These are phyloP conservation scores for Campylorhamphus procurvoides DNA, from an alignment of 2,113 vertebrate species.

Conservation along the genomic window DNA sequence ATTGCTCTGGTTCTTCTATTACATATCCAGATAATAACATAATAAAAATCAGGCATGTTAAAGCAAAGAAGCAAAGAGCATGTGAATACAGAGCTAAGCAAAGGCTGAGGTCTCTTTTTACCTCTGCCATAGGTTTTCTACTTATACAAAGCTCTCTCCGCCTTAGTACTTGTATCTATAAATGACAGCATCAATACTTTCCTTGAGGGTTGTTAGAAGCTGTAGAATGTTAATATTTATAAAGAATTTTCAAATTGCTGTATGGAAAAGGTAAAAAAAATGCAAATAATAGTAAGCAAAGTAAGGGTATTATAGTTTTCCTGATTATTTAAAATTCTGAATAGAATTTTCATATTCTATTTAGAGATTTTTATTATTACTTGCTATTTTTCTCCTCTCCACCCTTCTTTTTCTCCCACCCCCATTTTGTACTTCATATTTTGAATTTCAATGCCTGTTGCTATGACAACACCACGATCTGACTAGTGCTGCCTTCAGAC, in stretches of 20 bases:
- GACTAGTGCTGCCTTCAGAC: conserved; percentile 24
- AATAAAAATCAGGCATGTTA: neutral
- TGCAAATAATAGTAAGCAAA: neutral
- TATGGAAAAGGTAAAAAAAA: neutral
- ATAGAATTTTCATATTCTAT: neutral
- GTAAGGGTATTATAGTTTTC: neutral
- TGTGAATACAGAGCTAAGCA: neutral
- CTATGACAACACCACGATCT: conserved; percentile 50
- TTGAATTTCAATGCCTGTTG: conserved; percentile 63
- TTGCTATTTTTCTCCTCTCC: neutral
- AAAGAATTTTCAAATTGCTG: neutral
- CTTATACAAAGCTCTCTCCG: neutral
- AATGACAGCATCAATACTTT: neutral
- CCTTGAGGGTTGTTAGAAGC: neutral
- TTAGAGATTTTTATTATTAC: neutral
- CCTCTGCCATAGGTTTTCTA: neutral
- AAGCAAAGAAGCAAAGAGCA: neutral
- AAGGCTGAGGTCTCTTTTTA: neutral
- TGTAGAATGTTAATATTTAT: neutral
- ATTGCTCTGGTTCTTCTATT: neutral
- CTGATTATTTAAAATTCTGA: neutral
- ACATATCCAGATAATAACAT: neutral
- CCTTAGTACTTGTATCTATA: neutral
- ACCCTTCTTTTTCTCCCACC: neutral
- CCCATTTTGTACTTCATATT: conserved; percentile 23